These are phyloP conservation scores for Drosophila prostipennis DNA, from an alignment of 2,888 invertebrate species.

Conservation along the genomic window DNA sequence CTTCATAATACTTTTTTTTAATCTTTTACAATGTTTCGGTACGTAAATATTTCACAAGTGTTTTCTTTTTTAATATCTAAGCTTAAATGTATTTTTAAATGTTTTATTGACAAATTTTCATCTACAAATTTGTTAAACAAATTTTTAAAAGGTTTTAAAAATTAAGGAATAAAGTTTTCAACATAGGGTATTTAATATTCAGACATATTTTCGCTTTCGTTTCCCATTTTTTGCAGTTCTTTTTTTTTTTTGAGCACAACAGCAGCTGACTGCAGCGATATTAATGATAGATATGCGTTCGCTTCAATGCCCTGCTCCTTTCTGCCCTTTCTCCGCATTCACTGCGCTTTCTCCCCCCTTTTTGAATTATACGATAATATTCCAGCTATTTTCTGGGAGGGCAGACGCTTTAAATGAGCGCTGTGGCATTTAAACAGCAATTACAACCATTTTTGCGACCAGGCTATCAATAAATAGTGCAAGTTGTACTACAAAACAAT, in stretches of 20 bases:
- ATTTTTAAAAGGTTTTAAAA: not conserved
- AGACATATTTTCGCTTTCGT: not conserved
- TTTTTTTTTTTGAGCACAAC: conserved; percentile 61
- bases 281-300: conserved; percentile 79
- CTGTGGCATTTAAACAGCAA: conserved; percentile 32
- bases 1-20: too few relatives aligned
- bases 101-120: too few relatives aligned
- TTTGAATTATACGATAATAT: conserved; percentile 68
- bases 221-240: conserved; percentile 17
- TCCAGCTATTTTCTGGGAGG: conserved; percentile 25
- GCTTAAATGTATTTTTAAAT: too few relatives aligned
- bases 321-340: not conserved
- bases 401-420: conserved; percentile 37
- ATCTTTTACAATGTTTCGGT: too few relatives aligned
- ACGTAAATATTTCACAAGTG: too few relatives aligned
- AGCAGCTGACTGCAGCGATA: conserved; percentile 79
- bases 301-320: conserved; percentile 67
- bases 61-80: too few relatives aligned
- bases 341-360: not conserved
- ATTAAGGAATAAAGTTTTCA: not conserved
- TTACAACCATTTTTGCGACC: conserved; percentile 2
- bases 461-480: not conserved
- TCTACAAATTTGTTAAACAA: too few relatives aligned
- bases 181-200: conserved; percentile 7
- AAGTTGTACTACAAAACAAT: not conserved